These are phyloP conservation scores for Masnerella sp. DNA, from an alignment of 2,888 invertebrate genomes.

Conservation along the genomic window DNA sequence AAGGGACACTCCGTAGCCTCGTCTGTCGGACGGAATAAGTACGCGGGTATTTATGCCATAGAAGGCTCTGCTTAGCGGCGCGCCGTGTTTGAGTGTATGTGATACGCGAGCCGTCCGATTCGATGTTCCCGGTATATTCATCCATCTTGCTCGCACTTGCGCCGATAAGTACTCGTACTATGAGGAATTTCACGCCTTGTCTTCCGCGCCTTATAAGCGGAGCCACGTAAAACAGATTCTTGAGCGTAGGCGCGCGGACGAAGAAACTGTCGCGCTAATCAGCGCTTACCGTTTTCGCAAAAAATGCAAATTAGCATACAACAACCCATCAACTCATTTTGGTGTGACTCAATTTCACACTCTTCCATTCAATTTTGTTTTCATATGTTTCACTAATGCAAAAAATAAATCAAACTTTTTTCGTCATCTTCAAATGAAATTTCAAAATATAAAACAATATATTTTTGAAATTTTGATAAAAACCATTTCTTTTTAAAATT, in stretches of 20 bases:
- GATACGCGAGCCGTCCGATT: slow-evolving; percentile 55
- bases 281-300: slow-evolving; percentile 30
- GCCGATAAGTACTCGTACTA: slow-evolving; percentile 44
- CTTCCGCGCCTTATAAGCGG: slow-evolving; percentile 51
- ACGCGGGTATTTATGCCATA: slow-evolving; percentile 67
- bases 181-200: slow-evolving; percentile 59
- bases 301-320: slow-evolving; percentile 30
- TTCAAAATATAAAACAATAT: too few species aligned
- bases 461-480: too few species aligned
- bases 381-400: neutral
- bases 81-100: slow-evolving; percentile 61
- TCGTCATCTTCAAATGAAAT: too few species aligned
- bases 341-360: slow-evolving; percentile 5
- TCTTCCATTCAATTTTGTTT: neutral
- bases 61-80: slow-evolving; percentile 69
- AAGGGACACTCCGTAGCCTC: slow-evolving; percentile 26
- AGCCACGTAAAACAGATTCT: slow-evolving; percentile 56
- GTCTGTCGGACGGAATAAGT: slow-evolving; percentile 42
- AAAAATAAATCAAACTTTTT: neutral
- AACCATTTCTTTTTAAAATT: too few species aligned
- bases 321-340: too few species aligned
- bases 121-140: slow-evolving; percentile 50
- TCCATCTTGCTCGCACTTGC: slow-evolving; percentile 38
- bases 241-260: slow-evolving; percentile 51
- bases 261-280: slow-evolving; percentile 46